phyloP scores from a whole-genome alignment of 1,140 invertebrate species.

The Stenopsyche tienmushanensis region DNA sequence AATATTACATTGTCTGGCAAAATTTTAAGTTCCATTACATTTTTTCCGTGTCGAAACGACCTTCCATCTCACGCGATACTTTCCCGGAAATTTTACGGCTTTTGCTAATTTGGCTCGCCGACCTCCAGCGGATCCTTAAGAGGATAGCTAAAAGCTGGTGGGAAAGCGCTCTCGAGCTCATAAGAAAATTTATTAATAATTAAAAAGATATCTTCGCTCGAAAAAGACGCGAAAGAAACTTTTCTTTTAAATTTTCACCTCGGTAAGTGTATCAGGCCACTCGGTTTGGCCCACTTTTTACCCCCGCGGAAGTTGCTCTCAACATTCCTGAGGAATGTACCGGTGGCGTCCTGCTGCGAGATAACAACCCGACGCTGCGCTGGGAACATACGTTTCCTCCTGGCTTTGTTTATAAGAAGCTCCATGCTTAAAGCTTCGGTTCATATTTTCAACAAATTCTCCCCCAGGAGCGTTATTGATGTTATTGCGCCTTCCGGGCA shows the following conservation, averaged over 20 bases:
- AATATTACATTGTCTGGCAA: too few species aligned
- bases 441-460: too few species aligned
- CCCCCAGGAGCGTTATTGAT: too few species aligned
- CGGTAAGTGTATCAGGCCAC: not conserved
- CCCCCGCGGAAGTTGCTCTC: too few species aligned
- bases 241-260: constrained; percentile 29
- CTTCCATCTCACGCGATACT: not conserved
- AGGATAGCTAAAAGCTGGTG: not conserved
- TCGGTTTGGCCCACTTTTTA: not conserved
- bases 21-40: too few species aligned
- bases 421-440: too few species aligned
- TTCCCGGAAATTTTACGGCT: not conserved
- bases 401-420: too few species aligned
- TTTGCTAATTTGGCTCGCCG: not conserved
- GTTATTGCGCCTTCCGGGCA: too few species aligned
- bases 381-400: not conserved
- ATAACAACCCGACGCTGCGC: too few species aligned
- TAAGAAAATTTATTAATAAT: constrained; percentile 27
- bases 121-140: not conserved
- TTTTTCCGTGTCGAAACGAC: too few species aligned
- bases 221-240: constrained; percentile 15
- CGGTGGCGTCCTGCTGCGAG: too few species aligned
- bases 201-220: constrained; percentile 20
- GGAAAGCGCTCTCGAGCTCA: not conserved
- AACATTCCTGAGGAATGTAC: too few species aligned